These are phyloP conservation scores for Cosmia trapezina DNA, from an alignment of 2,888 invertebrate genomes.

Conservation along the genomic window DNA sequence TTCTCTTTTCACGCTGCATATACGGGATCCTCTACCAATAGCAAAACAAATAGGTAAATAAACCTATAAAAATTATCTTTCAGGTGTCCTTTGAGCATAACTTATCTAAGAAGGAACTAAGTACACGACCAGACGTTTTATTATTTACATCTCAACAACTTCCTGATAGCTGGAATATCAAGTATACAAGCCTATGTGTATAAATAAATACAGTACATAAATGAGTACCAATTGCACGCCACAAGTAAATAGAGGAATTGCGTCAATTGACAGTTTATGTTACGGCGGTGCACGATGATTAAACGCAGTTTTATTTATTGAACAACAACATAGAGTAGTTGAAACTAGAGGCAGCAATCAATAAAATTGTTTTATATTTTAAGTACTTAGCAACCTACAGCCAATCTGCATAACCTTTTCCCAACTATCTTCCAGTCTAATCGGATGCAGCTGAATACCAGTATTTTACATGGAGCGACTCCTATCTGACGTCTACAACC, in stretches of 20 bases:
- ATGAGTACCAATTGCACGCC: constrained; percentile 39
- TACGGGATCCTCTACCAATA: no score
- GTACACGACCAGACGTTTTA: background rate
- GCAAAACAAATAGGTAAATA: no score
- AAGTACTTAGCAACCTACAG: no score
- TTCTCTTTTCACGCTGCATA: no score
- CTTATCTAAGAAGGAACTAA: constrained; percentile 44
- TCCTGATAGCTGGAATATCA: constrained; percentile 51
- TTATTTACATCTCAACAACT: constrained; percentile 41
- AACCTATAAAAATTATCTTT: background rate
- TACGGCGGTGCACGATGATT: constrained; percentile 47
- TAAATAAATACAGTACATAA: constrained; percentile 14
- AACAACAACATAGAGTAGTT: constrained; percentile 52
- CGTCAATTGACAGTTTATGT: constrained; percentile 74
- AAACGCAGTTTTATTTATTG: constrained; percentile 63
- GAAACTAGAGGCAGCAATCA: background rate
- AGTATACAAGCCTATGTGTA: constrained; percentile 22
- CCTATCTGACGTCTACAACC: no score
- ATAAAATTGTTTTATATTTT: background rate
- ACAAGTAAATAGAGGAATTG: constrained; percentile 60
- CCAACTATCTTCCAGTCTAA: no score
- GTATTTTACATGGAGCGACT: no score
- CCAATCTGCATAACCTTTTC: no score
- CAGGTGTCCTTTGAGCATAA: background rate
- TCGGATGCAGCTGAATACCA: no score